These are phyloP conservation scores for Cephalopterus ornatus DNA, from an alignment of 2,113 vertebrate species.

Conservation along the genomic window DNA sequence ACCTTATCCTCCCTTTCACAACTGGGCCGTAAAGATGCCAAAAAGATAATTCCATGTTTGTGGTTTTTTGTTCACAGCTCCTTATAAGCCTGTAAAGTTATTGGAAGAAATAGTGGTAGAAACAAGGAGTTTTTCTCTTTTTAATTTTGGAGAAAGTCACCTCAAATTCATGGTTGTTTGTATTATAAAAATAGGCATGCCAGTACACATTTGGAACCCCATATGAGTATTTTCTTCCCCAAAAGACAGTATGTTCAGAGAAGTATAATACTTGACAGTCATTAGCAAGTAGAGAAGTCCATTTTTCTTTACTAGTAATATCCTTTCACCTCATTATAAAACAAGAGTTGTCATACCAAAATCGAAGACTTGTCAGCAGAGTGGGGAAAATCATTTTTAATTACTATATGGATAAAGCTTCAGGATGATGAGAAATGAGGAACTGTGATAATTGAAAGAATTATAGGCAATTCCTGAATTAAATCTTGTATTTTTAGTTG, in stretches of 20 bases:
- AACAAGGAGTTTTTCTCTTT: background rate
- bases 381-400: constrained; percentile 66
- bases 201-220: constrained; percentile 20
- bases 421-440: constrained; percentile 38
- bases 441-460: constrained; percentile 33
- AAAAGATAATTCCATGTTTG: background rate
- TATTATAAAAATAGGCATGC: constrained; percentile 49
- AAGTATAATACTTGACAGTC: constrained; percentile 60
- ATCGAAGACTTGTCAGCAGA: constrained; percentile 66
- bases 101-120: background rate
- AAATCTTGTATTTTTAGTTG: constrained; percentile 33
- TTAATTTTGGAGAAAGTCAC: constrained; percentile 17
- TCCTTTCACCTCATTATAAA: constrained; percentile 72
- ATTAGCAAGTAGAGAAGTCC: constrained; percentile 60
- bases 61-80: background rate
- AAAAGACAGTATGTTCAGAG: constrained; percentile 35
- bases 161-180: constrained; percentile 43
- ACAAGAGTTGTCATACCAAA: constrained; percentile 69
- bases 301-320: constrained; percentile 50
- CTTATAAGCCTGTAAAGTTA: background rate
- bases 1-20: constrained; percentile 19
- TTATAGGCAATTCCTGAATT: constrained; percentile 26
- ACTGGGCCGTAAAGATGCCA: background rate
- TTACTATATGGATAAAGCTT: constrained; percentile 59
- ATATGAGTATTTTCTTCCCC: constrained; percentile 47